phyloP scores from a whole-genome alignment of 1,140 invertebrate genomes.

The Scaptomyza graminum region DNA sequence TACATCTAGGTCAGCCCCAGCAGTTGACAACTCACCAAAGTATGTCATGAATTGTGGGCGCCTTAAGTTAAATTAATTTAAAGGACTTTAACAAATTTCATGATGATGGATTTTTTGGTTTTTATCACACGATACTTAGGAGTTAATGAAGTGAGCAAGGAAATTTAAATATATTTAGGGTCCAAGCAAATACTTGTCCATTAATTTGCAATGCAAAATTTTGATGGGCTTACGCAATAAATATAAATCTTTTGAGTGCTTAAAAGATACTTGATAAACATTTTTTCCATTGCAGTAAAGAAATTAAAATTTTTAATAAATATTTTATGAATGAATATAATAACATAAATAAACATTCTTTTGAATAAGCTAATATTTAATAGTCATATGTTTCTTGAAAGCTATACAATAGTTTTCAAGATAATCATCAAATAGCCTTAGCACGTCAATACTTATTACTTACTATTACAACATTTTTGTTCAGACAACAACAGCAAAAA shows the following conservation, averaged over 20 bases:
- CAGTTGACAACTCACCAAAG: slow-evolving; percentile 61
- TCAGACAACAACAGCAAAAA: neutral
- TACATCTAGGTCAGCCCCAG: slow-evolving; percentile 59
- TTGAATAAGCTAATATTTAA: too few species aligned
- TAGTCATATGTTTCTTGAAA: too few species aligned
- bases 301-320: too few species aligned
- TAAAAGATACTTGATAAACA: neutral
- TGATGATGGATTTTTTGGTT: slow-evolving; percentile 46
- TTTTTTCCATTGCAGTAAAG: too few species aligned
- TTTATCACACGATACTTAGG: slow-evolving; percentile 40
- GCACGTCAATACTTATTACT: too few species aligned
- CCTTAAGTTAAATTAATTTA: slow-evolving; percentile 59
- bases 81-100: slow-evolving; percentile 51
- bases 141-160: slow-evolving; percentile 30
- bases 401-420: too few species aligned
- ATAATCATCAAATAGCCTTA: too few species aligned
- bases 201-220: neutral
- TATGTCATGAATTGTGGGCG: slow-evolving; percentile 70
- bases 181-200: neutral
- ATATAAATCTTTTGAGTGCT: neutral
- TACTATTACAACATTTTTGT: too few species aligned
- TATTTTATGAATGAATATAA: too few species aligned
- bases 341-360: too few species aligned
- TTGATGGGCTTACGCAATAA: neutral
- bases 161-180: neutral